Evolutionary conservation across 1,140 invertebrate species (phyloP), one percentile per base, ranked within the genome.

Genomic region (Cydia strobilella): DNA sequence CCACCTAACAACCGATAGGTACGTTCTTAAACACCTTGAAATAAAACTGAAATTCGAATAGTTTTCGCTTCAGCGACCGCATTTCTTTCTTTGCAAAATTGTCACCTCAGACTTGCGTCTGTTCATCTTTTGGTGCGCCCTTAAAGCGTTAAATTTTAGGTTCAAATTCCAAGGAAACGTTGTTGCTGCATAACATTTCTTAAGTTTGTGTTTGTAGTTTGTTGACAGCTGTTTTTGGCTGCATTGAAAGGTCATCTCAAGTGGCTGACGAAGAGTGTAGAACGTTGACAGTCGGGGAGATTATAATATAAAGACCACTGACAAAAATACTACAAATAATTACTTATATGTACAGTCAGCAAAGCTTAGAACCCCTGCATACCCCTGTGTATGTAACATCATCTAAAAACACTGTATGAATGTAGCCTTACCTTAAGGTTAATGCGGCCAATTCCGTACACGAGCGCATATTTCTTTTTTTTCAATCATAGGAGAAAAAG

Each of bases 221-320:
- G 75, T 76, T 76, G 75, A 79, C 78, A 76, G 78, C 75, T 79
- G 78, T 79, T 74, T 79, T 75, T 25, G 74, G 51, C 72, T 66
- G 66, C 74, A 66, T 54, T 72, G 72, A 75, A 78, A 78, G 74
- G 75, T 77, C 65, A 69, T 69, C 65, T 69, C 65, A 35, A 69
- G 65, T 69, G 65, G 27, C 31, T 69, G 65, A 69, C 6, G 65
- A 35, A 20, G 63, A 66, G 5, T 12, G 63, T 10, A 23, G 23
- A 9, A 59, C 54, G 54, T 59, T 23, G 54, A 59, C 54, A 59
- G 54, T 48, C 13, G n/a, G n/a, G 42, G 13, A 45, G 51, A 20
- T 20, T 59, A 23, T 10, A n/a, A 54, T 9, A 23, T 12, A 59
- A 59, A 23, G 39, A 12, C 0, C 3, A 10, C 10, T 45, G 12